Evolutionary conservation across 2,797 vertebrate genomes (phyloP).

Genomic region (Periparus ater): DNA sequence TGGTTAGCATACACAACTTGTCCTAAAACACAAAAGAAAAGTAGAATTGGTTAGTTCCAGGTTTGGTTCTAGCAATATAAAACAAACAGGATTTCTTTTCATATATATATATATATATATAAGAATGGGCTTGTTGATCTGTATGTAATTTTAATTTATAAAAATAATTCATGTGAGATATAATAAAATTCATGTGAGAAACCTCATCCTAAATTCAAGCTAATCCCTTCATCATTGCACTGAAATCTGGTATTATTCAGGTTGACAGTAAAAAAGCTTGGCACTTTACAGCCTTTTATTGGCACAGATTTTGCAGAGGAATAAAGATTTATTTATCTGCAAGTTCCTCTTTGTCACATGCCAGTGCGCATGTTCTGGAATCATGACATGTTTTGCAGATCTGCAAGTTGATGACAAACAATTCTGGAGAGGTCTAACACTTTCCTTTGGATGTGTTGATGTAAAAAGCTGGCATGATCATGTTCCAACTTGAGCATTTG

Average conservation of each 20-base stretch:
- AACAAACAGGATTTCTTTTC: neutral
- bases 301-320: slow-evolving; percentile 16
- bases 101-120: neutral
- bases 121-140: neutral
- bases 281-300: neutral
- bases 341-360: slow-evolving; percentile 41
- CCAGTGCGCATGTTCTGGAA: slow-evolving; percentile 49
- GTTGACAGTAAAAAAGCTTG: slow-evolving; percentile 29
- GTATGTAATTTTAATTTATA: neutral
- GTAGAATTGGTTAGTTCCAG: neutral
- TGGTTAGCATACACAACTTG: slow-evolving; percentile 91
- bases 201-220: neutral
- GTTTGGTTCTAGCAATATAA: neutral
- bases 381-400: slow-evolving; percentile 51
- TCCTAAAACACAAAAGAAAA: slow-evolving; percentile 76
- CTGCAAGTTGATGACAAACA: slow-evolving; percentile 61
- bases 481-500: slow-evolving; percentile 40
- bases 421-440: slow-evolving; percentile 65
- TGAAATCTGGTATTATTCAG: slow-evolving; percentile 12
- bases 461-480: slow-evolving; percentile 41
- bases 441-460: slow-evolving; percentile 43
- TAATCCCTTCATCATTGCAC: neutral
- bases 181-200: neutral
- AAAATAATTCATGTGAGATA: neutral
- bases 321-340: slow-evolving; percentile 58